Base-by-base conservation (phyloP, 2,888 invertebrate species). In the Eupithecia subfuscata region DNA sequence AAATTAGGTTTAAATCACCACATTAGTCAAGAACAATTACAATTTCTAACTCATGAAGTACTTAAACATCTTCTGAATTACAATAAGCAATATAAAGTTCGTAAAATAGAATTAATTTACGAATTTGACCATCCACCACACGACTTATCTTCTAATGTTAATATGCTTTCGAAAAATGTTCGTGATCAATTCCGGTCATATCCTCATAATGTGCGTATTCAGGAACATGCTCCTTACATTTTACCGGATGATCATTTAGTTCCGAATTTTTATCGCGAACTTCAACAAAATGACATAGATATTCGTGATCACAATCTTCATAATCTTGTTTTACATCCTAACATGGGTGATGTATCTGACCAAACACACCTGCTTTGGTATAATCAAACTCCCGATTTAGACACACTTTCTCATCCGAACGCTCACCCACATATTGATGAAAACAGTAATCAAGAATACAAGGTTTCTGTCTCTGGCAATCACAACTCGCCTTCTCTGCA, bases 41-140 rank as follows among this genome's bases (percentile, higher is more conserved):
- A 37, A n/a, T 67, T 16, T 67, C 65, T 67, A 11, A 37, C 65
- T n/a, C n/a, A 67, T 67, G 0, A 67, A 43, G 45, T 67, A n/a
- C 40, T 67, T 11, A 69, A 69, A 69, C 69, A 69, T 69, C 45
- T 69, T 22, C 43, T n/a, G 8, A 30, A 69, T 45, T 43, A 69
- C 25, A 45, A 45, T 69, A 69, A 45, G 37, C 34, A n/a, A 11
- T 67, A 67, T 37, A 40, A 67, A n/a, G 37, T 67, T n/a, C 65
- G 12, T n/a, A 67, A 67, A 37, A 37, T 67, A 37, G 37, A 67
- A 67, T 67, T 40, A 40, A 67, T 67, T 67, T 67, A 37, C 37
- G 65, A 67, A 40, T 37, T 67, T n/a, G 11, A 67, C 12, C 65
- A 67, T 67, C 65, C 65, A 67, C 65, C 65, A 67, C 65, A n/a